Evolutionary conservation across 2,797 vertebrate species (phyloP).

Genomic region (Centropyge bicolor): DNA sequence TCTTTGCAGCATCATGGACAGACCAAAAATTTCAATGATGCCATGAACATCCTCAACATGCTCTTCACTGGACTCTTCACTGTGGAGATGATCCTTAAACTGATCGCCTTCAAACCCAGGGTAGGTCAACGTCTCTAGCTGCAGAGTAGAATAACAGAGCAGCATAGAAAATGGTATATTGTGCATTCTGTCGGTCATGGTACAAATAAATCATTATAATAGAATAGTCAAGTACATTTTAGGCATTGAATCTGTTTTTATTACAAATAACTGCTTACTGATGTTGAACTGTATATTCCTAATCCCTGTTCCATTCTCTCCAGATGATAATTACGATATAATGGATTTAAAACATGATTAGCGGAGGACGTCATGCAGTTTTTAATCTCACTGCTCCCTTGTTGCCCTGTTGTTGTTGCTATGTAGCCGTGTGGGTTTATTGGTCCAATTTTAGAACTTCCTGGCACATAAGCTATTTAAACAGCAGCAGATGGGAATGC

Average conservation of each 20-base stretch:
- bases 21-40: conserved; percentile 93
- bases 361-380: conserved; percentile 45
- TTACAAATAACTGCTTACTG: conserved; percentile 13
- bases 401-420: conserved; percentile 66
- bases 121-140: conserved; percentile 83
- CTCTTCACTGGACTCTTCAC: conserved; percentile 99
- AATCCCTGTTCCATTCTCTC: conserved; percentile 41
- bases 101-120: conserved; percentile 99
- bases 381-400: conserved; percentile 58
- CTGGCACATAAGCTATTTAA: conserved; percentile 63
- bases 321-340: conserved; percentile 39
- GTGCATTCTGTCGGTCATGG: background rate
- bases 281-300: conserved; percentile 25
- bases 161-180: background rate
- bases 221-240: background rate
- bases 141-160: conserved; percentile 4
- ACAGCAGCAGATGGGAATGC: conserved; percentile 63
- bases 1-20: conserved; percentile 87
- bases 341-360: conserved; percentile 52
- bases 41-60: conserved; percentile 99
- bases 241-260: background rate
- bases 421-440: conserved; percentile 52
- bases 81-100: conserved; percentile 98
- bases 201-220: background rate
- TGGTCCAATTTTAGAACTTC: conserved; percentile 49